Base-by-base conservation (phyloP, 2,888 invertebrate species). In the Phanerotoma sp. region DNA sequence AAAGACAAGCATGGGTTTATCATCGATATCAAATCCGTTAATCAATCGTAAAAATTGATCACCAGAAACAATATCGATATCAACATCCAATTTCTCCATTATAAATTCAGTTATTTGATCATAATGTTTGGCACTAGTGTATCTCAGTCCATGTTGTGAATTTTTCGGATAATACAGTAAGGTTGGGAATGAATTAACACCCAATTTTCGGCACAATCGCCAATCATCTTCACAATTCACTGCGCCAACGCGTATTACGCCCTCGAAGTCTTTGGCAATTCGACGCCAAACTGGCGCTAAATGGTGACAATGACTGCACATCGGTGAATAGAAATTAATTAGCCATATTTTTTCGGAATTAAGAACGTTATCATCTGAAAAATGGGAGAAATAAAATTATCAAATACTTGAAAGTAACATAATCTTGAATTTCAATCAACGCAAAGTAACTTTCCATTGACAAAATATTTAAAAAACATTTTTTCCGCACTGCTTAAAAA, bases 151-250 rank as follows among this genome's bases (percentile, higher is more conserved):
- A 15, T 66, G 56, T 38, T 65, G 65, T 6, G 71, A 69, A 58
- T 70, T 69, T 68, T 77, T 71, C 22, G 84, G 83, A 69, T 83
- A 93, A 68, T 89, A 83, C 10, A 91, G 75, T 15, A 93, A 79
- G 0, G 89, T 84, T 0, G 93, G 93, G 76, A 91, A 93, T 65
- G 85, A 83, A 66, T 80, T 77, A 60, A 93, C 88, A 59, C 85
- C 84, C 77, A 91, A 82, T 67, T 87, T 83, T 65, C 84, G 82
- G 76, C 94, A 94, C 58, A 93, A 80, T 38, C 82, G 79, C 80
- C 87, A 89, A 70, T 93, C 89, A 73, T 92, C 91, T 78, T 89
- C 89, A 77, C 93, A 94, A 74, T 94, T 93, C 0, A 94, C 90
- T 28, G 92, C 93, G 30, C 87, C 93, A 50, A 94, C 81, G 74